phyloP scores from a whole-genome alignment of 2,113 vertebrate species.

The Atherinomorus stipes region DNA sequence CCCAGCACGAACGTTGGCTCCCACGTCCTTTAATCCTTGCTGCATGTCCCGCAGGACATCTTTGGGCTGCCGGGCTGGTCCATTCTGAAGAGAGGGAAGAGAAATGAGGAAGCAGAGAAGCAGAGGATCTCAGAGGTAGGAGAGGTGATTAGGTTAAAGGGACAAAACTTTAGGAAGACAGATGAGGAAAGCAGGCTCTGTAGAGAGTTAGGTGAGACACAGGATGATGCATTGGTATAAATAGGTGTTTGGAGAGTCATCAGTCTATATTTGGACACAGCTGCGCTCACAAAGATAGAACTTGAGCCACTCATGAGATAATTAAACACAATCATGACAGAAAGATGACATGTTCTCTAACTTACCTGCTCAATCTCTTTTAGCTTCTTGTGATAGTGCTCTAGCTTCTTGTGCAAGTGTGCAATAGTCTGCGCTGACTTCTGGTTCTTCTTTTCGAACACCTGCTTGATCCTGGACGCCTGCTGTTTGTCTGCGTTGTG shows the following conservation, averaged over 20 bases:
- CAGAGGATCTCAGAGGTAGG: constrained; percentile 39
- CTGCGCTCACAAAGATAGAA: constrained; percentile 31
- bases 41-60: constrained; percentile 98
- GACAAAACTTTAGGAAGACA: constrained; percentile 38
- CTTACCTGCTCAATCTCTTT: constrained; percentile 95
- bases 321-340: constrained; percentile 11
- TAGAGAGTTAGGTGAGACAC: constrained; percentile 47
- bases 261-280: constrained; percentile 45
- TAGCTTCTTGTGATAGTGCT: constrained; percentile 96
- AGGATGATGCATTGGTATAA: constrained; percentile 38
- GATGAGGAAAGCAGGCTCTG: constrained; percentile 33
- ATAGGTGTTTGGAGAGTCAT: constrained; percentile 24
- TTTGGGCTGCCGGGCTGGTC: constrained; percentile 94
- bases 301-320: constrained; percentile 14
- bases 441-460: constrained; percentile 99
- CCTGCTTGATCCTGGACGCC: constrained; percentile 96
- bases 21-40: constrained; percentile 95
- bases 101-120: constrained; percentile 46
- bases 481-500: constrained; percentile 98
- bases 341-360: neutral
- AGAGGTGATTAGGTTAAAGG: constrained; percentile 36
- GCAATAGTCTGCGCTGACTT: constrained; percentile 97
- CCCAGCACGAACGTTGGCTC: constrained; percentile 95
- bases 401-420: constrained; percentile 97
- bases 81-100: constrained; percentile 82